phyloP scores from a whole-genome alignment of 1,140 invertebrate species.

The Polypedilum pembai region DNA sequence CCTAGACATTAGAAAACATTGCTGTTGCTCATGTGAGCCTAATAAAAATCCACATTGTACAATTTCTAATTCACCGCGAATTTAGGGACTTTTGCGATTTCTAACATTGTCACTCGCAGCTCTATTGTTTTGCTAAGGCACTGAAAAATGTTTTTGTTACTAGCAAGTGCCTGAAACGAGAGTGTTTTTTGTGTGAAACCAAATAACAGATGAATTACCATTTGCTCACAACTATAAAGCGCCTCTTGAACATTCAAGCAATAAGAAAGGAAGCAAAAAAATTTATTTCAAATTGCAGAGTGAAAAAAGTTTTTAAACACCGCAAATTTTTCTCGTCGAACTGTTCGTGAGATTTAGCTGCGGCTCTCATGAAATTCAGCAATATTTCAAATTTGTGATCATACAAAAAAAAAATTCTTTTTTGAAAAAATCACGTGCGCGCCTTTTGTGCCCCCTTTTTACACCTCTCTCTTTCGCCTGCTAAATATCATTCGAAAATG shows the following conservation, averaged over 20 bases:
- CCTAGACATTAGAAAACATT: slow-evolving; percentile 11
- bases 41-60: slow-evolving; percentile 15
- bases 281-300: not conserved
- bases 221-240: not conserved
- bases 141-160: not conserved
- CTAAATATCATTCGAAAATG: slow-evolving; percentile 1
- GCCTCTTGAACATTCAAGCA: not conserved
- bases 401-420: not conserved
- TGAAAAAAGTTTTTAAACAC: slow-evolving; percentile 16
- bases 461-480: not conserved
- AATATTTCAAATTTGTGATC: not conserved
- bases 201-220: not conserved
- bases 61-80: slow-evolving; percentile 26
- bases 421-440: not conserved
- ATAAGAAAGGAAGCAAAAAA: not conserved
- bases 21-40: not conserved
- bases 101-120: not conserved
- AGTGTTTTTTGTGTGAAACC: not conserved
- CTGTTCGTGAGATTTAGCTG: not conserved
- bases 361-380: not conserved
- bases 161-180: not conserved
- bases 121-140: not conserved
- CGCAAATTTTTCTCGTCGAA: slow-evolving; percentile 22
- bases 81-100: not conserved
- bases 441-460: not conserved